Percentiles rank a stretch among this genome's conserved stretches.
phyloP scores from a whole-genome alignment of 37 sponge, comb jelly and placozoan species.

The Diacarnus erythraeanus region DNA sequence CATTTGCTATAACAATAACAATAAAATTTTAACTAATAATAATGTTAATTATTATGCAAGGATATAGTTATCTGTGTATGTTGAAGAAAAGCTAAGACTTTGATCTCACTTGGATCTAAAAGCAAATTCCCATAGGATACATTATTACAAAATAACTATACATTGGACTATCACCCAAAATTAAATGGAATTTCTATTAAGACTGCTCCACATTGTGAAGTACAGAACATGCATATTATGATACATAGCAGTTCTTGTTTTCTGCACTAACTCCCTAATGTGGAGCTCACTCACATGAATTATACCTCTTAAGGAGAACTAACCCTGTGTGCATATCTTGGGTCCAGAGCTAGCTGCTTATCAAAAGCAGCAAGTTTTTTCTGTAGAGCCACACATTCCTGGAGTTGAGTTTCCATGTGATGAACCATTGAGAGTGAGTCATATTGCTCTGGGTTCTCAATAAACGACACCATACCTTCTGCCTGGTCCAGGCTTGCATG shows the following conservation, averaged over 20 bases:
- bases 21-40: neutral
- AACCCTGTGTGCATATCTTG: slow-evolving; percentile 70
- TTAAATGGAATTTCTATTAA: no score
- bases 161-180: no score
- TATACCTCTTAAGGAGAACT: slow-evolving; percentile 16
- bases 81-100: no score
- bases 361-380: slow-evolving; percentile 57
- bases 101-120: no score
- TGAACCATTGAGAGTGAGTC: slow-evolving; percentile 45
- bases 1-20: slow-evolving; percentile 3
- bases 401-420: slow-evolving; percentile 49
- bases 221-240: neutral
- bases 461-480: slow-evolving; percentile 81
- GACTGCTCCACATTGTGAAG: no score
- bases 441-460: slow-evolving; percentile 71
- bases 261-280: slow-evolving; percentile 21
- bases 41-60: no score
- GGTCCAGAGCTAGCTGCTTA: slow-evolving; percentile 57
- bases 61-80: no score
- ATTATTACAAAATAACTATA: no score
- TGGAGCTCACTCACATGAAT: slow-evolving; percentile 14
- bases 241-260: neutral
- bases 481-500: slow-evolving; percentile 87
- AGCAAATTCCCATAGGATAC: no score
- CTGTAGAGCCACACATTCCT: slow-evolving; percentile 63